Conservation (phyloP, 2,113 vertebrate genomes). For the Sisor rabdophorus region DNA sequence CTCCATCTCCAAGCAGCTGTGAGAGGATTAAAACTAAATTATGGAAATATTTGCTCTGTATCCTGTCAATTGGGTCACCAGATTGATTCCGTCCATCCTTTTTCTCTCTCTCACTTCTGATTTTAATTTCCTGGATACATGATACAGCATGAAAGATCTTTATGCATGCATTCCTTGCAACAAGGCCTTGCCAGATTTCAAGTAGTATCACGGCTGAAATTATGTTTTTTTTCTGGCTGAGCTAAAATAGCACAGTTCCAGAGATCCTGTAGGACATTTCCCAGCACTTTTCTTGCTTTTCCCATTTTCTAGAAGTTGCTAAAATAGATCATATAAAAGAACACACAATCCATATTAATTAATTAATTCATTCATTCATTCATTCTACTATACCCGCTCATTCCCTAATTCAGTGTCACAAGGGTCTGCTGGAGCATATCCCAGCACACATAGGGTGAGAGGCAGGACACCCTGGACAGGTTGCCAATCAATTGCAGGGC, state of each 20-base stretch:
- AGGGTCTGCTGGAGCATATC: too few species aligned
- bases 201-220: slow-evolving; percentile 11
- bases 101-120: slow-evolving; percentile 46
- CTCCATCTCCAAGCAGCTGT: slow-evolving; percentile 53
- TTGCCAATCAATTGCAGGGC: too few species aligned
- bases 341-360: too few species aligned
- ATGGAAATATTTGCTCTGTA: slow-evolving; percentile 54
- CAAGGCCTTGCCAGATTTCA: slow-evolving; percentile 35
- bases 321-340: not conserved
- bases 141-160: slow-evolving; percentile 54
- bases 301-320: not conserved
- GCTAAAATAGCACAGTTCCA: slow-evolving; percentile 25
- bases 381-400: too few species aligned
- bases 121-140: slow-evolving; percentile 56
- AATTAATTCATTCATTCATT: too few species aligned
- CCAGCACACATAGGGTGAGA: too few species aligned
- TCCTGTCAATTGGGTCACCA: slow-evolving; percentile 39
- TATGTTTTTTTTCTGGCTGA: slow-evolving; percentile 2
- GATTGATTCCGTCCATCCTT: slow-evolving; percentile 51
- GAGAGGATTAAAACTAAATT: slow-evolving; percentile 57
- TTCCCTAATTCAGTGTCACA: too few species aligned
- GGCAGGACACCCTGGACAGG: too few species aligned
- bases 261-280: slow-evolving; percentile 23
- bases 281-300: slow-evolving; percentile 7
- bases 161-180: slow-evolving; percentile 50